These are phyloP conservation scores for Drosophila paramelanica DNA, from an alignment of 2,888 invertebrate species.

Conservation along the genomic window DNA sequence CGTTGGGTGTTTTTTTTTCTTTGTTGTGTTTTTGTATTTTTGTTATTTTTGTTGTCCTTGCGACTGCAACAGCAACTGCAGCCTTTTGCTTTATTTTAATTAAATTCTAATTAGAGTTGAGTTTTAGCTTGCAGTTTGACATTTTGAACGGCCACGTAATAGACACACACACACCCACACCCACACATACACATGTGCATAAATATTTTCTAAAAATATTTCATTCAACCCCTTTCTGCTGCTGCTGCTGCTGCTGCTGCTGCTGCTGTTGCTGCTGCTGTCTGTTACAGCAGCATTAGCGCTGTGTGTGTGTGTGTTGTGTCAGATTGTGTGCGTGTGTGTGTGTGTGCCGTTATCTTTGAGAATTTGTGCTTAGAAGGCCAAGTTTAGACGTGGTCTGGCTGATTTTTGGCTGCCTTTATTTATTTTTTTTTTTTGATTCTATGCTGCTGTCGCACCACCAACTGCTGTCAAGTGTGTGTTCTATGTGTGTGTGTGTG, in stretches of 20 bases:
- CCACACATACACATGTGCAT: slow-evolving; percentile 26
- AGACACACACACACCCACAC: slow-evolving; percentile 55
- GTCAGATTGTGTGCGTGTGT: slow-evolving; percentile 5
- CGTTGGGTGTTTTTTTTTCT: slow-evolving; percentile 3
- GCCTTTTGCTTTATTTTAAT: slow-evolving; percentile 76
- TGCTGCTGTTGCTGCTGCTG: slow-evolving; percentile 24
- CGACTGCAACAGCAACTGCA: slow-evolving; percentile 25
- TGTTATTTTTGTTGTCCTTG: neutral
- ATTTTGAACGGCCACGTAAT: slow-evolving; percentile 76
- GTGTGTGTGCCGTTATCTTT: slow-evolving; percentile 48
- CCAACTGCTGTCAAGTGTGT: slow-evolving; percentile 29
- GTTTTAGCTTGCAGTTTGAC: slow-evolving; percentile 72
- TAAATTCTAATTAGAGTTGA: slow-evolving; percentile 83
- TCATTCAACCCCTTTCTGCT: slow-evolving; percentile 62
- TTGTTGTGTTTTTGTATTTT: neutral
- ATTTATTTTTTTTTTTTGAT: neutral
- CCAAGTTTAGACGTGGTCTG: slow-evolving; percentile 64
- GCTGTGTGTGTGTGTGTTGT: slow-evolving; percentile 24
- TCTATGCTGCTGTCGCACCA: slow-evolving; percentile 28
- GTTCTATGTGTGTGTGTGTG: slow-evolving; percentile 29
- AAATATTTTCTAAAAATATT: slow-evolving; percentile 79
- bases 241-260: no score
- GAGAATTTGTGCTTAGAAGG: slow-evolving; percentile 63
- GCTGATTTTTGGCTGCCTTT: slow-evolving; percentile 45
- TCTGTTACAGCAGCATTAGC: slow-evolving; percentile 41